A percentile compares a stretch with the other conserved stretches of the same genome.
Evolutionary conservation across 2,113 vertebrate species (phyloP).

Genomic region (Eulemur rufifrons): DNA sequence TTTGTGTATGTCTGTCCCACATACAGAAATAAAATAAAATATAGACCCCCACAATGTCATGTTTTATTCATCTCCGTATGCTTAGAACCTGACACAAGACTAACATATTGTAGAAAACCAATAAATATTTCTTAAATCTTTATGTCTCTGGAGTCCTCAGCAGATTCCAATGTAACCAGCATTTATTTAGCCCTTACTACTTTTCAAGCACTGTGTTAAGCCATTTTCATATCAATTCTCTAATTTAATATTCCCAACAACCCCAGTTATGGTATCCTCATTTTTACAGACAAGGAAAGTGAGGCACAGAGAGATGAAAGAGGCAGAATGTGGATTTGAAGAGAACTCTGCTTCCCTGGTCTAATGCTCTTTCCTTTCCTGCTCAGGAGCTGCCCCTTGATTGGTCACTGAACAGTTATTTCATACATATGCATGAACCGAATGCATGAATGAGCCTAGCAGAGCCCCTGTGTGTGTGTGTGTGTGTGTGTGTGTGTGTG

Average conservation of each 20-base stretch:
- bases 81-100: not conserved
- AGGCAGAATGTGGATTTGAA: not conserved
- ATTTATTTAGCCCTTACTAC: not conserved
- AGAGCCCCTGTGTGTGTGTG: not conserved
- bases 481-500: not conserved
- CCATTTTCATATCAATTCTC: not conserved
- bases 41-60: not conserved
- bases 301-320: not conserved
- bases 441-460: not conserved
- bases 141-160: not conserved
- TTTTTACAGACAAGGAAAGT: slow-evolving; percentile 20
- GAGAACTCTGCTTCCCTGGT: not conserved
- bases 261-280: not conserved
- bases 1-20: not conserved
- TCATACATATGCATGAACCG: slow-evolving; percentile 54
- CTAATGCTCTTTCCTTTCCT: not conserved
- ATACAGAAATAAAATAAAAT: not conserved
- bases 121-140: not conserved
- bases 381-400: not conserved
- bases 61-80: slow-evolving; percentile 4
- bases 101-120: not conserved
- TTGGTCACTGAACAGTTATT: slow-evolving; percentile 14
- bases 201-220: not conserved
- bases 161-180: not conserved
- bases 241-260: not conserved